These are phyloP conservation scores for Botia almorhae DNA, from an alignment of 2,797 vertebrate genomes.

Conservation along the genomic window DNA sequence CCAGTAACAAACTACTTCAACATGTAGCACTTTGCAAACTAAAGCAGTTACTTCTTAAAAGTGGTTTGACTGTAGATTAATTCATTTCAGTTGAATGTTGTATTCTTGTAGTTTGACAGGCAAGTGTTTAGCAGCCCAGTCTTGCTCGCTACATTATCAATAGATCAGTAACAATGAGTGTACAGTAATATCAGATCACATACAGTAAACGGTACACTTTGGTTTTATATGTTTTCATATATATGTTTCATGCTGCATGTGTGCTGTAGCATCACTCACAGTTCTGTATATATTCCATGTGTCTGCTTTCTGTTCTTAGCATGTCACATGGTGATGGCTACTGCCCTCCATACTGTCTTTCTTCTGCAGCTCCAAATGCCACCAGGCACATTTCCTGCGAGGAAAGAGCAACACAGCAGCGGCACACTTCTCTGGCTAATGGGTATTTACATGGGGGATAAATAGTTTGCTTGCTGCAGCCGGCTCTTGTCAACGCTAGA, in stretches of 20 bases:
- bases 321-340: background rate
- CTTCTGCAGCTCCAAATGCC: background rate
- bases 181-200: background rate
- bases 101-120: background rate
- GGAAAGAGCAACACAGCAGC: background rate
- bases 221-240: background rate
- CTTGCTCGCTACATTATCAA: no score
- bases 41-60: no score
- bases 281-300: background rate
- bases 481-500: conserved; percentile 42
- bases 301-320: conserved; percentile 4
- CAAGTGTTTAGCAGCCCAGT: no score
- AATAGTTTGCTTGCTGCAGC: conserved; percentile 45
- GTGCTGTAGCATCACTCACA: background rate
- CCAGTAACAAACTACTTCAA: no score
- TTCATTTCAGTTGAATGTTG: background rate
- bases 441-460: conserved; percentile 48
- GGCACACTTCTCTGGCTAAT: conserved; percentile 34
- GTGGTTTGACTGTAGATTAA: background rate
- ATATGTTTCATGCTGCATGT: conserved; percentile 7
- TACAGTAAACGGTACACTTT: background rate
- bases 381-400: background rate
- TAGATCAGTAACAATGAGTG: background rate
- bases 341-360: background rate
- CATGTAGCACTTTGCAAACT: no score